These are phyloP conservation scores for Drosophila sucinea DNA, from an alignment of 1,140 invertebrate genomes.

Conservation along the genomic window DNA sequence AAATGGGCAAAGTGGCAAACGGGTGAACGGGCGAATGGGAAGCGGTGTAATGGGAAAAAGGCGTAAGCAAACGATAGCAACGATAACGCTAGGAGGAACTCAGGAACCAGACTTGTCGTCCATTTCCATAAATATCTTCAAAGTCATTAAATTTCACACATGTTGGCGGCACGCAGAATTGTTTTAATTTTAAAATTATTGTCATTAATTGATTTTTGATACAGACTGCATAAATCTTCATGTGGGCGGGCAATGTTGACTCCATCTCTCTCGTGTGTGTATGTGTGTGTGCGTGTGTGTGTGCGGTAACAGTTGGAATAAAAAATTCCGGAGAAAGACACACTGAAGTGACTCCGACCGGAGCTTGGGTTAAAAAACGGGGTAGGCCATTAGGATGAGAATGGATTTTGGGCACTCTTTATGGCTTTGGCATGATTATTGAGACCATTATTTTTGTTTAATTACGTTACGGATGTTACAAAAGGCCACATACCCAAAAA, in stretches of 20 bases:
- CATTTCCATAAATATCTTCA: constrained; percentile 80
- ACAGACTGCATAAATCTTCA: constrained; percentile 68
- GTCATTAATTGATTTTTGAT: constrained; percentile 82
- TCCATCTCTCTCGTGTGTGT: not conserved
- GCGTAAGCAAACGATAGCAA: constrained; percentile 20
- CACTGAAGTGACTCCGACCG: constrained; percentile 30
- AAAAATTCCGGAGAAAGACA: constrained; percentile 33
- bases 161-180: constrained; percentile 72
- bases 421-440: constrained; percentile 72
- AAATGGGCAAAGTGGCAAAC: not conserved
- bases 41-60: constrained; percentile 23
- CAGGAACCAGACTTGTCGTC: constrained; percentile 18
- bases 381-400: constrained; percentile 23
- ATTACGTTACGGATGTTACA: constrained; percentile 79
- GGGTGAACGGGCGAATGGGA: not conserved
- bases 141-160: constrained; percentile 82
- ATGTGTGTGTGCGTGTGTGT: not conserved
- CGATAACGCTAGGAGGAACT: constrained; percentile 17
- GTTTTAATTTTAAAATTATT: constrained; percentile 82
- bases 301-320: constrained; percentile 15
- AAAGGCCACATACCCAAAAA: constrained; percentile 10
- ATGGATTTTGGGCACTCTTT: constrained; percentile 33
- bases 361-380: constrained; percentile 16
- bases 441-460: constrained; percentile 82
- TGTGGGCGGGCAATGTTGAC: constrained; percentile 28